A percentile compares a stretch with the other conserved stretches of the same genome.
Conservation (phyloP, 2,797 vertebrate genomes). For the Anisognathus igniventris region DNA sequence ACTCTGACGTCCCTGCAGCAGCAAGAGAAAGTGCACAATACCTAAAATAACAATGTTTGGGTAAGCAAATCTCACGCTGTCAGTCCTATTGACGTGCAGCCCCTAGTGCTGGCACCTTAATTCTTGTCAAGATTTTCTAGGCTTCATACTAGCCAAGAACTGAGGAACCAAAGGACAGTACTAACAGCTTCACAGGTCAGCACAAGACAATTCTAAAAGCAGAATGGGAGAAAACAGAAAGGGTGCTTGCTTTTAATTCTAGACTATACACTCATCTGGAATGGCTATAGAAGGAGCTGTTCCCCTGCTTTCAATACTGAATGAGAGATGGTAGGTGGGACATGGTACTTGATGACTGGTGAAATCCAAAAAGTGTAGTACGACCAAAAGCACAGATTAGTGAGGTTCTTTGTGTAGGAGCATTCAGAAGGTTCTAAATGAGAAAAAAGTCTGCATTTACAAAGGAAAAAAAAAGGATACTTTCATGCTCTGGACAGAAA, state of each 20-base stretch:
- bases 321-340: not conserved
- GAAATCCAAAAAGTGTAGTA: not conserved
- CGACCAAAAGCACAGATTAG: not conserved
- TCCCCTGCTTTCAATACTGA: not conserved
- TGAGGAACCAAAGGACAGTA: not conserved
- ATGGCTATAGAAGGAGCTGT: not conserved
- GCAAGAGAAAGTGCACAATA: not conserved
- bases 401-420: not conserved
- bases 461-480: not conserved
- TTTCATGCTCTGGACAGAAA: not conserved
- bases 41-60: not conserved
- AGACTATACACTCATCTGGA: rapidly evolving
- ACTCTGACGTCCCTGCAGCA: not conserved
- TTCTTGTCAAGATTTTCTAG: not conserved
- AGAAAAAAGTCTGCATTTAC: not conserved
- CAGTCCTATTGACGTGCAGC: not conserved
- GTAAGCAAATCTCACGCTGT: not conserved
- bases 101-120: not conserved
- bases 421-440: not conserved
- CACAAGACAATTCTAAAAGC: not conserved
- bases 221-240: not conserved
- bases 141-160: not conserved
- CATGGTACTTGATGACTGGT: not conserved
- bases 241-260: not conserved
- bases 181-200: not conserved